Evolutionary conservation across 30 jellyfish, hydroid and myxozoan species (phyloP).

Genomic region (Aurelia sp.): DNA sequence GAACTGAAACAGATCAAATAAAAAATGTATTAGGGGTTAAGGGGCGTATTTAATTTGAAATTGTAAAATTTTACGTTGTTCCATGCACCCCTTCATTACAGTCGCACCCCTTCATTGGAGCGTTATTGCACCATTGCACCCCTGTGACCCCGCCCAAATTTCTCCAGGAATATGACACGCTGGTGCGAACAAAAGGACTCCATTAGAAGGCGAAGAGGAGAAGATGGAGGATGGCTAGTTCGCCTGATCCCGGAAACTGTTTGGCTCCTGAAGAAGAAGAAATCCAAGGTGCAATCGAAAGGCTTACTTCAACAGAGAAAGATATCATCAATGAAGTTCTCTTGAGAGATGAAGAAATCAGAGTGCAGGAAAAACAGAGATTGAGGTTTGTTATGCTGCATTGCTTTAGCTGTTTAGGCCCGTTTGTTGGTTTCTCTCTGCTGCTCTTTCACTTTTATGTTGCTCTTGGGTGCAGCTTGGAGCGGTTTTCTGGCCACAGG

Average conservation of each 20-base stretch:
- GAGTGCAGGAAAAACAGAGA: constrained; percentile 78
- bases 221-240: constrained; percentile 48
- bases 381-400: constrained; percentile 65
- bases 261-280: constrained; percentile 64
- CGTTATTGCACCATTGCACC: too few relatives aligned
- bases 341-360: constrained; percentile 88
- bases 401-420: too few relatives aligned
- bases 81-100: too few relatives aligned
- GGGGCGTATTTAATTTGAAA: too few relatives aligned
- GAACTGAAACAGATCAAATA: too few relatives aligned
- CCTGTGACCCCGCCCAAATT: neutral
- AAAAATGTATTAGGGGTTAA: too few relatives aligned
- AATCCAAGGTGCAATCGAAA: constrained; percentile 58
- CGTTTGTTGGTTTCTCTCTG: too few relatives aligned
- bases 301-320: constrained; percentile 88
- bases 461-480: too few relatives aligned
- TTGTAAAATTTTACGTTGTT: too few relatives aligned
- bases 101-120: too few relatives aligned
- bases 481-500: too few relatives aligned
- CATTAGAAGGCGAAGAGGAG: constrained; percentile 5
- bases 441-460: too few relatives aligned
- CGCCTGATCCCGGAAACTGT: constrained; percentile 63
- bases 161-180: constrained; percentile 1
- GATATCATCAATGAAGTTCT: constrained; percentile 75
- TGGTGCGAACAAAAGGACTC: neutral